Conservation (phyloP, 1,140 invertebrate genomes). For the Pteromalus puparum region DNA sequence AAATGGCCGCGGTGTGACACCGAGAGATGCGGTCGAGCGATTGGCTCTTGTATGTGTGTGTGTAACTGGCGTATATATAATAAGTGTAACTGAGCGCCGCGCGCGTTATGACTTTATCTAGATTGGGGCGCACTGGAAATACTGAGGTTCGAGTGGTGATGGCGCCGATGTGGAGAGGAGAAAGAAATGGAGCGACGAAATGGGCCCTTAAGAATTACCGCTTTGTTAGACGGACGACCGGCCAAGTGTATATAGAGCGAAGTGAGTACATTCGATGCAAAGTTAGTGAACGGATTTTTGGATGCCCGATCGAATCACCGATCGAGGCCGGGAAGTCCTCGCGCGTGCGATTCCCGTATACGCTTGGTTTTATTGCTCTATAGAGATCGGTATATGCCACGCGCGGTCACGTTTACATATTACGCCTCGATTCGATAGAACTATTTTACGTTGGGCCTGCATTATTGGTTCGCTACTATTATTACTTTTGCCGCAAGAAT, state of each 20-base stretch:
- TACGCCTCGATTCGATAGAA: neutral
- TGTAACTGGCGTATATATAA: neutral
- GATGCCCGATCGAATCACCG: neutral
- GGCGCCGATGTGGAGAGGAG: neutral
- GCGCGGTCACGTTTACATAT: neutral
- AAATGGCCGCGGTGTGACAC: conserved; percentile 13
- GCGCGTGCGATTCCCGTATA: neutral
- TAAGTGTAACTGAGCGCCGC: neutral
- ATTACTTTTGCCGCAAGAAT: too few species aligned
- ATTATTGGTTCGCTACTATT: too few species aligned
- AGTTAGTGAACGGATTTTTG: conserved; percentile 40
- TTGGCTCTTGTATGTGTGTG: neutral
- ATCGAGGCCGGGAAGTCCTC: neutral
- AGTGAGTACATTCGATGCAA: conserved; percentile 29
- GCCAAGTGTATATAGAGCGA: neutral
- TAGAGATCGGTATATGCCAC: neutral
- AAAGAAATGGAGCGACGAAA: conserved; percentile 27
- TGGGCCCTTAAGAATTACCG: conserved; percentile 35
- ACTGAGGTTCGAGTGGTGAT: neutral
- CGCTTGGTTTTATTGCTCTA: neutral
- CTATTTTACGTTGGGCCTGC: neutral
- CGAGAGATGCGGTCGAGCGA: conserved; percentile 38
- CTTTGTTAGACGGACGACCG: neutral
- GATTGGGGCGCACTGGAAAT: conserved; percentile 17
- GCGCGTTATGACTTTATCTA: conserved; percentile 42